Evolutionary conservation across 37 sponge, comb jelly and placozoan genomes (phyloP).

Genomic region (Dysidea cf. avara): DNA sequence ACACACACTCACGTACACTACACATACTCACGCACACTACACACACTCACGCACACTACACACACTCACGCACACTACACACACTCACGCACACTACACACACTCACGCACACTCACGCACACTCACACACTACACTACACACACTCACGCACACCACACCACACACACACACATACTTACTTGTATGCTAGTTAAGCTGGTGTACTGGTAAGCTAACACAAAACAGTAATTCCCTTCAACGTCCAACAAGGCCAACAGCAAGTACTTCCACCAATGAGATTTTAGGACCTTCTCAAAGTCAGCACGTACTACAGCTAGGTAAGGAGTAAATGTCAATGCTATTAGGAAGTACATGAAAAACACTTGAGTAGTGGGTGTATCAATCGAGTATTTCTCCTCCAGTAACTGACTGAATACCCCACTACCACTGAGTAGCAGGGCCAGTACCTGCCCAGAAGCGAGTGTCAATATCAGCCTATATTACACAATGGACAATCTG

Average conservation of each 20-base stretch:
- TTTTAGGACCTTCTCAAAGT: conserved; percentile 47
- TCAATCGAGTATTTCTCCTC: conserved; percentile 6
- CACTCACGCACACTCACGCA: background rate
- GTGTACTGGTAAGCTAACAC: conserved; percentile 84
- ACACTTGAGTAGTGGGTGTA: conserved; percentile 76
- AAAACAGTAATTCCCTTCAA: conserved; percentile 78
- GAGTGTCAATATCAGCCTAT: no score
- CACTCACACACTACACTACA: no score
- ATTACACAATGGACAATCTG: no score
- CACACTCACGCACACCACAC: no score
- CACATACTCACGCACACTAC: no score
- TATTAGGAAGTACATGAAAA: conserved; percentile 54
- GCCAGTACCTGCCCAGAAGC: no score
- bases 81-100: no score
- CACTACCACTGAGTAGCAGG: conserved; percentile 66
- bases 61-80: no score
- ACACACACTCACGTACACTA: no score
- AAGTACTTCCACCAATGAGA: conserved; percentile 79
- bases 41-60: no score
- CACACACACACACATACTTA: no score
- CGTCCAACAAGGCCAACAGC: conserved; percentile 69
- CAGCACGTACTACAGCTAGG: conserved; percentile 23
- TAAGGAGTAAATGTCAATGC: conserved; percentile 44
- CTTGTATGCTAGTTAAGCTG: conserved; percentile 85
- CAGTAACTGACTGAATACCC: no score